phyloP scores from a whole-genome alignment of 2,113 vertebrate species.

The Sapajus apella region DNA sequence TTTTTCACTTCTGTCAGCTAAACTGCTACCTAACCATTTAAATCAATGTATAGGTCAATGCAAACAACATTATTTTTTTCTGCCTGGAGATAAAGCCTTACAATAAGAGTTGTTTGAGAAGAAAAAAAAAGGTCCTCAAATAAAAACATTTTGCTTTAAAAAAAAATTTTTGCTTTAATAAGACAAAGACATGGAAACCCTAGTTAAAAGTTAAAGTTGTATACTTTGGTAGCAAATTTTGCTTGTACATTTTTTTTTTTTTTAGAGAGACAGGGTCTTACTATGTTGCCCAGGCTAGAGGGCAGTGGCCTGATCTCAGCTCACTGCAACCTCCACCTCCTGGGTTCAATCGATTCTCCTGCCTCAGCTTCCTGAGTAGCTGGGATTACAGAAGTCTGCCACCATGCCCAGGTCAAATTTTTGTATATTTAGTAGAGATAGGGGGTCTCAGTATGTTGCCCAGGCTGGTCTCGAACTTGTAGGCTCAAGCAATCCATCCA shows the following conservation, averaged over 20 bases:
- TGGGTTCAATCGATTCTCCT: neutral
- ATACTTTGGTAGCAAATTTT: neutral
- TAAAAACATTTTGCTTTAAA: neutral
- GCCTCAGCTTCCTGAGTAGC: neutral
- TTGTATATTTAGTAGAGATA: neutral
- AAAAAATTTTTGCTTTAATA: neutral
- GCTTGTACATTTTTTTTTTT: neutral
- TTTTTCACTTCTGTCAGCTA: neutral
- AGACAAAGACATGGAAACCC: neutral
- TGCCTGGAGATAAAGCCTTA: constrained; percentile 13
- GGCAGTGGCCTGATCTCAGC: neutral
- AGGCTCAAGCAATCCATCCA: neutral
- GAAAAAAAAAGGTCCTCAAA: neutral
- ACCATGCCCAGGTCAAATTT: neutral
- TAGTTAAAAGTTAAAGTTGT: neutral
- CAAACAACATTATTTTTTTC: neutral
- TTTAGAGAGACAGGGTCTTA: neutral
- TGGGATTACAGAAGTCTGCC: neutral
- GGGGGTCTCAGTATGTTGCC: neutral
- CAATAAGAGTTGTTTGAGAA: neutral
- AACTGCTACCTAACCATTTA: neutral
- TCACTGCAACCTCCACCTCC: neutral
- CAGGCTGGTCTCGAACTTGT: neutral
- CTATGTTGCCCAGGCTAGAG: neutral
- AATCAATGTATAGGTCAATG: constrained; percentile 38